Base-by-base conservation (phyloP, 2,113 vertebrate species). In the Notiomystis cincta region DNA sequence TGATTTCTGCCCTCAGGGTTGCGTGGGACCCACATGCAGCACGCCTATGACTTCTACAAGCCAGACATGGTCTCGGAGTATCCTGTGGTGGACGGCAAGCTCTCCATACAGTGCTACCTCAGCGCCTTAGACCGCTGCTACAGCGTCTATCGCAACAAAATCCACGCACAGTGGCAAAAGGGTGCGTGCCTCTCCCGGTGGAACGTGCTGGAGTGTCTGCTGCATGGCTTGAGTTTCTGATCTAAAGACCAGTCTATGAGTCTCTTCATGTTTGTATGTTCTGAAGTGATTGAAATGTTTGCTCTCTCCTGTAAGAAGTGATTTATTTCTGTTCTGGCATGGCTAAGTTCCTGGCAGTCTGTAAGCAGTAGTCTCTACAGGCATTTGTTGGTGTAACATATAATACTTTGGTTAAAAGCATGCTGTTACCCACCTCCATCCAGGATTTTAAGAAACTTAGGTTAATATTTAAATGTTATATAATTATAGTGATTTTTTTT, bases 1-100 rank as follows among this genome's bases (percentile, higher is more conserved):
- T 9, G 2, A 56, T 93, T 96, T 93, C 51, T 72, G 24, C 58
- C 90, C 25, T 16, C 82, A 99, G 99, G 99, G 51, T 95, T 99
- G 82, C 98, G 99, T 75, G 99, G 99, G 69, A 99, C 99, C 40
- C 99, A 99, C 71, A 99, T 99, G 99, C 99, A 99, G 89, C 99
- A 99, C 9, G 99, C 98, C 0, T 99, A 99, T 65, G 99, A 99
- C 97, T 99, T 99, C 92, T 99, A 99, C 91, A 99, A 99, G 76
- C 99, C 99, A 12, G 99, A 99, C 85, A 98, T 99, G 98, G 97
- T 99, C 66, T 99, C 99, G 1, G 99, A 99, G 67, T 99, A 99
- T 60, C 99, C 99, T 2, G 97, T 99, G 30, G 99, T 99, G 50
- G 99, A 99, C 44, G 99, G 99, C 18, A 99, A 99, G 77, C 98